These are phyloP conservation scores for Zalophus californianus DNA, from an alignment of 2,797 vertebrate genomes.

Conservation along the genomic window DNA sequence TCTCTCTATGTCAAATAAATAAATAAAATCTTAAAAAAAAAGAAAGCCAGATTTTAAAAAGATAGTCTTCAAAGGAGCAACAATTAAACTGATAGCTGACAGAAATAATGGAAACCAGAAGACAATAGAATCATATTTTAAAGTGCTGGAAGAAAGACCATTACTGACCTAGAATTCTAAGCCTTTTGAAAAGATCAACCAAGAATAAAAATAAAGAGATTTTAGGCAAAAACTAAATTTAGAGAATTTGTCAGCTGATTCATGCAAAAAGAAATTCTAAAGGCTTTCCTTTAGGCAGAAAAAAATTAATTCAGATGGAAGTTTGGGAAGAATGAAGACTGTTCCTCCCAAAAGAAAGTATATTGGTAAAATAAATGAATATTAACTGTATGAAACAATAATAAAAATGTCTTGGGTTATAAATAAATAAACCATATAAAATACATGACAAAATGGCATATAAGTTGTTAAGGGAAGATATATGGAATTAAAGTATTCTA, in stretches of 20 bases:
- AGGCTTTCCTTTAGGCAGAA: not conserved
- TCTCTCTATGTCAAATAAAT: too few relatives aligned
- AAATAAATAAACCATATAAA: not conserved
- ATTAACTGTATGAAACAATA: not conserved
- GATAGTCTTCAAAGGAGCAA: not conserved
- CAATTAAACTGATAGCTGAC: not conserved
- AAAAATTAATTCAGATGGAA: slow-evolving; percentile 24
- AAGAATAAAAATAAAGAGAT: not conserved
- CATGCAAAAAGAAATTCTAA: not conserved
- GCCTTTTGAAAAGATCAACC: not conserved
- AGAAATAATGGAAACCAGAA: not conserved
- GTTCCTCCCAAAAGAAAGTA: not conserved
- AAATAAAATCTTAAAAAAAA: too few relatives aligned
- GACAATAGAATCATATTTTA: not conserved
- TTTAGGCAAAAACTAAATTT: not conserved
- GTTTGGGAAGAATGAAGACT: not conserved
- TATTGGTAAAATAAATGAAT: not conserved
- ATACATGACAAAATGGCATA: not conserved
- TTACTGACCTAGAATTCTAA: not conserved
- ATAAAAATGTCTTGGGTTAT: not conserved
- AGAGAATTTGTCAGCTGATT: slow-evolving; percentile 21
- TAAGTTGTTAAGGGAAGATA: not conserved
- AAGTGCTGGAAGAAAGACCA: not conserved
- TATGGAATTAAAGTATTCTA: not conserved
- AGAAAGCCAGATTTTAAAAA: not conserved